These are phyloP conservation scores for Nestor notabilis DNA, from an alignment of 2,113 vertebrate genomes.

Conservation along the genomic window DNA sequence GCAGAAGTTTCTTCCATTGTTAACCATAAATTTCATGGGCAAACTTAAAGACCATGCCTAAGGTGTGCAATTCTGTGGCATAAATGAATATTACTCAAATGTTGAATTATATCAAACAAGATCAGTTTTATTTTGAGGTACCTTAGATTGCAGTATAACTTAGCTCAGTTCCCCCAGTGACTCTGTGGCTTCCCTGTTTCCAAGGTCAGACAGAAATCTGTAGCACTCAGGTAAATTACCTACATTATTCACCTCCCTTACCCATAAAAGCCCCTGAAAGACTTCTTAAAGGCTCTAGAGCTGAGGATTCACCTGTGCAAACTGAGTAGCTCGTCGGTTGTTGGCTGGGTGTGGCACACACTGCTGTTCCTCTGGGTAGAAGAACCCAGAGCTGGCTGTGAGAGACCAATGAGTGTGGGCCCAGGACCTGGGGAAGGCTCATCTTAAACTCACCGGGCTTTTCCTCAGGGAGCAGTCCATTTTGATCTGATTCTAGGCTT, in stretches of 20 bases:
- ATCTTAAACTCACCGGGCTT: neutral
- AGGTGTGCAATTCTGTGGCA: neutral
- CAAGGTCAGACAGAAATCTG: neutral
- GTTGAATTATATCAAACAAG: neutral
- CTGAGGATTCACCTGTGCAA: neutral
- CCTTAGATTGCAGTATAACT: neutral
- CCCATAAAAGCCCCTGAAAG: neutral
- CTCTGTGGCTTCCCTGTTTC: neutral
- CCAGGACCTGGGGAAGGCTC: neutral
- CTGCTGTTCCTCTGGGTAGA: neutral
- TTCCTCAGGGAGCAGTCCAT: neutral
- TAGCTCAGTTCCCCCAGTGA: fast-evolving
- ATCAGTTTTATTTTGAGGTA: neutral
- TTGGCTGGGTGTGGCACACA: fast-evolving
- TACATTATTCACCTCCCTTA: neutral
- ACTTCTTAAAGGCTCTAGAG: neutral
- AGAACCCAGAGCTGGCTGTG: neutral
- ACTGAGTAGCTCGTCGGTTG: neutral
- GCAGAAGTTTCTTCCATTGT: neutral
- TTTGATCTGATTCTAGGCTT: neutral
- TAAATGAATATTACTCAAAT: neutral
- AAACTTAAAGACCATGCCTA: neutral
- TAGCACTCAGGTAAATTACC: neutral
- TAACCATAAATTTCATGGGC: neutral
- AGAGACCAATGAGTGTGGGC: neutral